These are phyloP conservation scores for Orthosia incerta DNA, from an alignment of 2,888 invertebrate species.

Conservation along the genomic window DNA sequence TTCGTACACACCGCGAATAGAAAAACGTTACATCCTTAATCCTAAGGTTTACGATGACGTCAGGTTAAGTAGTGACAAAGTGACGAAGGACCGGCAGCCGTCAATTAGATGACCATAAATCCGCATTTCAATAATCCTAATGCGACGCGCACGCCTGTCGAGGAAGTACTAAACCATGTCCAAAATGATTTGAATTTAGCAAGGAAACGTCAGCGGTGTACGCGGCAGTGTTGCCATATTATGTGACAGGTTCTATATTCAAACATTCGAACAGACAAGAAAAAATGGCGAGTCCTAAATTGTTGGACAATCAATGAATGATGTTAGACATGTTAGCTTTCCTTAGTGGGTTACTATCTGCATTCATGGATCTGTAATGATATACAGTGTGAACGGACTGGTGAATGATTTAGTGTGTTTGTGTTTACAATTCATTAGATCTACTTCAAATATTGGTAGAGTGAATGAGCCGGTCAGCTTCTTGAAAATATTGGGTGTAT, in stretches of 20 bases:
- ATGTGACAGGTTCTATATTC: slow-evolving; percentile 49
- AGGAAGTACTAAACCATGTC: slow-evolving; percentile 76
- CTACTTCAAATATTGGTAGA: not conserved
- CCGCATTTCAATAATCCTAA: slow-evolving; percentile 67
- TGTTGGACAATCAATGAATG: slow-evolving; percentile 34
- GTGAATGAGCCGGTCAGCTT: slow-evolving; percentile 1
- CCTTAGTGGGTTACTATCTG: slow-evolving; percentile 29
- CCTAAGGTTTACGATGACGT: slow-evolving; percentile 56
- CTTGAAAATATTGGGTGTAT: not conserved
- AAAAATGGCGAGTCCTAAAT: slow-evolving; percentile 37
- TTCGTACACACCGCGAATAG: slow-evolving; percentile 49
- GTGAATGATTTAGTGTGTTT: slow-evolving; percentile 26
- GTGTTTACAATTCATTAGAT: slow-evolving; percentile 15
- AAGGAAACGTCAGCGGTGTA: slow-evolving; percentile 75
- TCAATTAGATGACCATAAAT: slow-evolving; percentile 69
- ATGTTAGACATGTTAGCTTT: slow-evolving; percentile 36
- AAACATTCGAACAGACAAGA: slow-evolving; percentile 36
- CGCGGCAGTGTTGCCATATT: slow-evolving; percentile 59
- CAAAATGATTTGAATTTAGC: slow-evolving; percentile 74
- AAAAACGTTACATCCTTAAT: slow-evolving; percentile 59
- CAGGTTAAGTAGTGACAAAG: slow-evolving; percentile 58
- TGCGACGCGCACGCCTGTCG: slow-evolving; percentile 62
- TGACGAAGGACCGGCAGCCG: slow-evolving; percentile 49
- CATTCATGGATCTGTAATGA: slow-evolving; percentile 28
- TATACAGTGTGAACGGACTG: slow-evolving; percentile 14